Conservation (phyloP, 2,888 invertebrate species). For the Drosophila demipolita region DNA sequence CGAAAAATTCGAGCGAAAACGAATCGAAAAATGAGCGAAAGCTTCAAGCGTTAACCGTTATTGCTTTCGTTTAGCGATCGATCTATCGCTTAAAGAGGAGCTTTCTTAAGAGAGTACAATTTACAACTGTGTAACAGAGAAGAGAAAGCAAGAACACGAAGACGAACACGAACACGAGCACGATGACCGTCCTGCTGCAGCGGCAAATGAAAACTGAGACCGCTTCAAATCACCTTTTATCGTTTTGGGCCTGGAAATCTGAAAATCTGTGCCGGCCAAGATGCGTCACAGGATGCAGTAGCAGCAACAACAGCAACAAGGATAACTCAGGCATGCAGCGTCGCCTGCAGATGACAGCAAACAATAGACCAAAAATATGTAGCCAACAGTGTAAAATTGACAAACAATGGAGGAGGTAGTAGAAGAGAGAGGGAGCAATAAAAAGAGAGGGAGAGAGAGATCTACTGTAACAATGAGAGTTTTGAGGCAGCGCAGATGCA, state of each 20-base stretch:
- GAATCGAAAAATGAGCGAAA: constrained; percentile 19
- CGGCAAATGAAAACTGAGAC: constrained; percentile 58
- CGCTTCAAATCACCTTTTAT: constrained; percentile 5
- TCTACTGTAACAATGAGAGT: constrained; percentile 55
- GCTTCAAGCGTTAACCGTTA: constrained; percentile 36
- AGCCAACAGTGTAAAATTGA: constrained; percentile 71
- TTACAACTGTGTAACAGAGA: not conserved
- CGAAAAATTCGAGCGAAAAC: constrained; percentile 10
- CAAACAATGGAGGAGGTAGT: constrained; percentile 61
- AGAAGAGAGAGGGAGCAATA: constrained; percentile 4
- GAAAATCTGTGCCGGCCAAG: constrained; percentile 46
- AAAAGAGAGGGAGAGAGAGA: constrained; percentile 25
- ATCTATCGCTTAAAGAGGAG: not conserved
- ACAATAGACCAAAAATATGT: constrained; percentile 65
- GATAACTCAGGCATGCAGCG: constrained; percentile 30
- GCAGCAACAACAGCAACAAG: constrained; percentile 9
- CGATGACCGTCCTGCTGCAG: constrained; percentile 62
- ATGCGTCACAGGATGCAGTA: constrained; percentile 35
- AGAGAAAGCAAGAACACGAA: not conserved
- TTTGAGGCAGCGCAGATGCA: constrained; percentile 65
- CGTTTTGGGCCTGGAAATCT: constrained; percentile 34
- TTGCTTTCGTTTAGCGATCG: constrained; percentile 7
- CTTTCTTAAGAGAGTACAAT: not conserved
- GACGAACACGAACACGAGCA: constrained; percentile 2
- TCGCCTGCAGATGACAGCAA: constrained; percentile 73